Evolutionary conservation across 1,140 invertebrate genomes (phyloP).

Genomic region (Homalodisca vitripennis): DNA sequence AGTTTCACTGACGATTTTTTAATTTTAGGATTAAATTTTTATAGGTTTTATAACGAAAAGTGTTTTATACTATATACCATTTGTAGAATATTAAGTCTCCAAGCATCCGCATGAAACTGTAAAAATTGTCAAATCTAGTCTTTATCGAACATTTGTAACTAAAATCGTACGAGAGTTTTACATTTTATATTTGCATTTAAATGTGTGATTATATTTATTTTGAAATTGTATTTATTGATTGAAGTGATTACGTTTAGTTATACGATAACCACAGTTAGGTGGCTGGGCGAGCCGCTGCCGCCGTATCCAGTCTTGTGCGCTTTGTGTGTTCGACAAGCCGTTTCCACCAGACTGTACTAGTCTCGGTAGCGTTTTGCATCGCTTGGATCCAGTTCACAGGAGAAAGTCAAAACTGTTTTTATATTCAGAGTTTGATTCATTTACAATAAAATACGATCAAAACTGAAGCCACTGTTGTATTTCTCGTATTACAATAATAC

Average conservation of each 20-base stretch:
- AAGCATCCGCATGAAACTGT: not conserved
- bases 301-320: not conserved
- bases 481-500: too few species aligned
- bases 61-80: slow-evolving; percentile 13
- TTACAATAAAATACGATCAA: too few species aligned
- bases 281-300: not conserved
- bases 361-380: too few species aligned
- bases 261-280: slow-evolving; percentile 4
- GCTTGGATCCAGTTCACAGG: too few species aligned
- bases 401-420: too few species aligned
- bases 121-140: slow-evolving; percentile 22
- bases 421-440: too few species aligned
- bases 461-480: too few species aligned
- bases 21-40: not conserved
- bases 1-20: too few species aligned
- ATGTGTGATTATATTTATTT: slow-evolving; percentile 21
- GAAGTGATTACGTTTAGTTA: too few species aligned
- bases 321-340: too few species aligned
- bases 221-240: slow-evolving; percentile 7
- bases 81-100: not conserved
- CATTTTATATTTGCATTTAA: slow-evolving; percentile 11
- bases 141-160: not conserved
- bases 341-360: too few species aligned
- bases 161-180: not conserved
- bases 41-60: not conserved